Base-by-base conservation (phyloP, 1,140 invertebrate genomes). In the Amphibalanus amphitrite region DNA sequence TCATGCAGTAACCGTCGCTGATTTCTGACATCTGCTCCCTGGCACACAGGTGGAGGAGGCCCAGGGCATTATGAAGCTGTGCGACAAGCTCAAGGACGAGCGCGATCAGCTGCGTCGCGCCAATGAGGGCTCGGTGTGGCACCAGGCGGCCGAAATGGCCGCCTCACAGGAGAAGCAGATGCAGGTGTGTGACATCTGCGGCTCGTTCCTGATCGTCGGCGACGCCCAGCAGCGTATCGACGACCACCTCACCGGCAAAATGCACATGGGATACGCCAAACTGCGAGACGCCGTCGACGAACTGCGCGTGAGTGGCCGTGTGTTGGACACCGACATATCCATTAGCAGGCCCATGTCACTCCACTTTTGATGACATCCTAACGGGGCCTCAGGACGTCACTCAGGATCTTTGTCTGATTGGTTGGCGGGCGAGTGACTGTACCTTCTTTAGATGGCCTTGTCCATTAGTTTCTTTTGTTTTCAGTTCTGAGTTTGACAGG, bases 121-220 rank as follows among this genome's bases (percentile, higher is more conserved):
- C 71, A 88, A 88, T 78, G 89, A 91, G 75, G 90, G 89, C 77
- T 89, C 86, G 81, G 89, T 86, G 76, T 86, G 85, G 80, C 84
- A 86, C 76, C 86, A 87, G 81, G 88, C 88, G 65, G 88, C 89
- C 6, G 88, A 91, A 80, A 81, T 91, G 76, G 91, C 90, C 71
- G 88, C 87, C 29, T 89, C 90, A 40, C 92, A 91, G 79, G 93
- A 95, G 80, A 98, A 97, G 80, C 92, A 95, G 79, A 98, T 99
- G 96, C 95, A 98, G 82, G 95, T 98, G 3, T 99, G 97, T 82
- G 91, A 95, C 76, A 93, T 97, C 1, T 99, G 96, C 82, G 96
- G 96, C 6, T 95, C 96, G 15, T 97, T 99, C 81, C 83, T 99
- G 23, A 97, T 99, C 77, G 94, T 98, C 28, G 95, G 85, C 10